Base-by-base conservation (phyloP, 2,888 invertebrate species). In the Sclerodermus sp. region DNA sequence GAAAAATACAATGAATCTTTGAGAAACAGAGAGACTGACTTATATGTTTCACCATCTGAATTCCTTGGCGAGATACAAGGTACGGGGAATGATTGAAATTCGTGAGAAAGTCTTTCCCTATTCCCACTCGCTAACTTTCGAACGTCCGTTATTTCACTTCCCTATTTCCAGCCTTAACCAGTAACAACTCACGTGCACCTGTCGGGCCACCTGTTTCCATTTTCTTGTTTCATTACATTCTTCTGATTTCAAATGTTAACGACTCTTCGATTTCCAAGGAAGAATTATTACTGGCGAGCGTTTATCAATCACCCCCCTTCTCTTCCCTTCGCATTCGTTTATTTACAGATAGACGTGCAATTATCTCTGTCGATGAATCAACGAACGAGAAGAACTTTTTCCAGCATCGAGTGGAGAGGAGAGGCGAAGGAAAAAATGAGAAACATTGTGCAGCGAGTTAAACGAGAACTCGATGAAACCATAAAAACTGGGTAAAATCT, bases 131-230 rank as follows among this genome's bases (percentile, higher is more conserved):
- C 8, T 30, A 30, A 30, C 30, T 30, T 10, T 30, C 30, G 30
- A 9, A 9, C 10, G 30, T 30, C 17, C 29, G 38, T 45, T 38
- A 45, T 40, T 38, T 39, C 32, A 40, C 40, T 45, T 42, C 44
- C 39, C 63, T 51, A 42, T 50, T 40, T 50, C 42, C 45, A 57
- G 36, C 16, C 40, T 39, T 31, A 29, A 18, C 45, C 38, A 51
- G 49, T 53, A 52, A 56, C 58, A 55, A 56, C 51, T 54, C 54
- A 34, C 53, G 36, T 32, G 42, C 58, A 60, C 56, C 49, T 51
- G 58, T 44, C 34, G 39, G 32, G 18, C 16, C 29, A 13, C 29
- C 30, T 51, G 30, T 46, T 44, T 40, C 32, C 39, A 29, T 46
- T 45, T 34, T 43, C 30, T 16, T 31, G 10, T 23, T 23, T 23